A percentile compares a stretch with the other conserved stretches of the same genome.
Evolutionary conservation across 2,113 vertebrate genomes (phyloP).

Genomic region (Mandrillus leucophaeus): DNA sequence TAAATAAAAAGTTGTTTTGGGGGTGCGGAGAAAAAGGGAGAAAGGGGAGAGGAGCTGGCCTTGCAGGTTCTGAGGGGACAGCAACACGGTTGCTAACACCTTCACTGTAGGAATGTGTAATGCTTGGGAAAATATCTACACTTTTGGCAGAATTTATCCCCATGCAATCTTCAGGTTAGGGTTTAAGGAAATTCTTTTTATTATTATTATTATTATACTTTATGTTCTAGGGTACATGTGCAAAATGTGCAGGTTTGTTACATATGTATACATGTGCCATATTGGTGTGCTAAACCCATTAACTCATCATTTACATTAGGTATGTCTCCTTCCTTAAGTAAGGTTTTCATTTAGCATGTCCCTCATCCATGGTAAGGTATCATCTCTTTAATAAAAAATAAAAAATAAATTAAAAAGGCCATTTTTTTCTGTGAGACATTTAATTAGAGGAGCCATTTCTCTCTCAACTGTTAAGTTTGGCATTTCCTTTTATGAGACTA

Average conservation of each 20-base stretch:
- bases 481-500: background rate
- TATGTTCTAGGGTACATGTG: too few species aligned
- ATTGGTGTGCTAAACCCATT: too few species aligned
- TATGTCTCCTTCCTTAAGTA: background rate
- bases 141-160: background rate
- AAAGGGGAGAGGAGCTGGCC: background rate
- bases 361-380: background rate
- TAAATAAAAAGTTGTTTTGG: background rate
- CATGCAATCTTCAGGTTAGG: background rate
- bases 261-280: too few species aligned
- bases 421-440: conserved; percentile 55
- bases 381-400: conserved; percentile 26
- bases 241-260: too few species aligned
- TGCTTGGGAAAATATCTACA: background rate
- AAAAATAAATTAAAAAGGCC: background rate
- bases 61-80: background rate
- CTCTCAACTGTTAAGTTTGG: conserved; percentile 6
- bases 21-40: background rate
- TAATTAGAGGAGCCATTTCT: conserved; percentile 56
- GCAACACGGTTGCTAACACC: background rate
- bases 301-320: too few species aligned
- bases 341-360: background rate
- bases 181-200: background rate
- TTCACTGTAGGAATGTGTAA: background rate
- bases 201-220: too few species aligned